These are phyloP conservation scores for Priocnemis perturbator DNA, from an alignment of 2,888 invertebrate genomes.

Conservation along the genomic window DNA sequence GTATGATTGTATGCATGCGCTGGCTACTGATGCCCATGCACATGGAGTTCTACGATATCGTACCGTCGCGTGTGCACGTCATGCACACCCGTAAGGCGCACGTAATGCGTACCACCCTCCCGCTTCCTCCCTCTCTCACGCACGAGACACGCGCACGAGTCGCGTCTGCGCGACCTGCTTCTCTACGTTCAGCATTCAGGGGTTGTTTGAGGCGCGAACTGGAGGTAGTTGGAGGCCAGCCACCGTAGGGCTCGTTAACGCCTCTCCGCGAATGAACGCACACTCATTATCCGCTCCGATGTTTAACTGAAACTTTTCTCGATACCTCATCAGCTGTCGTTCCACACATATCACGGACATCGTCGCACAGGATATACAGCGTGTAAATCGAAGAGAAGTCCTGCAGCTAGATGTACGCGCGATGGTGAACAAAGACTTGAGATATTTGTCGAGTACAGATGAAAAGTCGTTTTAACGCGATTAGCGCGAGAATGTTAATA, in stretches of 20 bases:
- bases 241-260: constrained; percentile 25
- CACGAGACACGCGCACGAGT: constrained; percentile 24
- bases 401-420: too few species aligned
- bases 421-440: too few species aligned
- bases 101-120: constrained; percentile 7
- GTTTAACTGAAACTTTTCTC: too few species aligned
- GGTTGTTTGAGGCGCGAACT: constrained; percentile 62
- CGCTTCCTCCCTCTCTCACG: not conserved
- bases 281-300: not conserved
- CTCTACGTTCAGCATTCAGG: constrained; percentile 40
- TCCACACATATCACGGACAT: too few species aligned
- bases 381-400: too few species aligned
- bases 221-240: constrained; percentile 54
- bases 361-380: too few species aligned
- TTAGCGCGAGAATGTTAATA: not conserved
- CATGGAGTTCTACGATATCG: constrained; percentile 8
- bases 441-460: not conserved
- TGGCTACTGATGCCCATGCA: not conserved
- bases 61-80: constrained; percentile 20
- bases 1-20: not conserved
- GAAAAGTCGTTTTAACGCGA: not conserved
- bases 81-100: constrained; percentile 9
- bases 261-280: not conserved
- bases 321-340: too few species aligned
- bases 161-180: constrained; percentile 33